These are phyloP conservation scores for Eupithecia insigniata DNA, from an alignment of 2,888 invertebrate species.

Conservation along the genomic window DNA sequence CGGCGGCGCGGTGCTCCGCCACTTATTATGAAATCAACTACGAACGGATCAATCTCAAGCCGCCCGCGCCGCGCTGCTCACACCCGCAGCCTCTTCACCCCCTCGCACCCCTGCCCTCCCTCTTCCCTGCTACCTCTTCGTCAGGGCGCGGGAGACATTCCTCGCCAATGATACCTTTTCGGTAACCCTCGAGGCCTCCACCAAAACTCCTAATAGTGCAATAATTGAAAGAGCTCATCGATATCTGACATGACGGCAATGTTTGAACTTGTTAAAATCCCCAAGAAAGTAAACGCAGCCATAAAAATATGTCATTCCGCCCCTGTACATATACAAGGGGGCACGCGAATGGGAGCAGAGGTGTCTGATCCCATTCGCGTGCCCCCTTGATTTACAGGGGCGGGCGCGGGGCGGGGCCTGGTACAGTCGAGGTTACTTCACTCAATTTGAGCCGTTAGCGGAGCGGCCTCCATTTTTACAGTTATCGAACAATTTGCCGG, in stretches of 20 bases:
- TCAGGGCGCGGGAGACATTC: constrained; percentile 35
- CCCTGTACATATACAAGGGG: no score
- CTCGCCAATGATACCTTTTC: constrained; percentile 32
- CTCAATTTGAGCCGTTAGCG: constrained; percentile 78
- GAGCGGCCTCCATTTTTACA: constrained; percentile 73
- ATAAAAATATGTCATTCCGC: not conserved
- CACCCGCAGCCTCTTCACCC: not conserved
- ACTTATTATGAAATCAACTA: constrained; percentile 72
- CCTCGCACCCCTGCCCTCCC: constrained; percentile 34
- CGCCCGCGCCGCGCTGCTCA: constrained; percentile 41
- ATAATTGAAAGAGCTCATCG: not conserved
- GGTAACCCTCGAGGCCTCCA: constrained; percentile 50
- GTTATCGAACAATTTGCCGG: constrained; percentile 71
- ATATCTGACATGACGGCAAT: not conserved
- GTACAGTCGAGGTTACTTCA: constrained; percentile 59
- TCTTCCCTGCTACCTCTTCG: constrained; percentile 22
- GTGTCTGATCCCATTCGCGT: not conserved
- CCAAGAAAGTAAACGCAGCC: not conserved
- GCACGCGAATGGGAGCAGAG: no score
- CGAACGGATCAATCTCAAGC: constrained; percentile 71
- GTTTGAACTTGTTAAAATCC: not conserved
- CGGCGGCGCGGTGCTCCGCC: constrained; percentile 47
- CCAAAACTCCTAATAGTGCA: constrained; percentile 19
- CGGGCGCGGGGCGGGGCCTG: constrained; percentile 26
- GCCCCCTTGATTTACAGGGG: not conserved